Percentiles rank a stretch among this genome's conserved stretches.
Evolutionary conservation across 92 coral and sea anemone species (phyloP).

Genomic region (Ricordea florida): DNA sequence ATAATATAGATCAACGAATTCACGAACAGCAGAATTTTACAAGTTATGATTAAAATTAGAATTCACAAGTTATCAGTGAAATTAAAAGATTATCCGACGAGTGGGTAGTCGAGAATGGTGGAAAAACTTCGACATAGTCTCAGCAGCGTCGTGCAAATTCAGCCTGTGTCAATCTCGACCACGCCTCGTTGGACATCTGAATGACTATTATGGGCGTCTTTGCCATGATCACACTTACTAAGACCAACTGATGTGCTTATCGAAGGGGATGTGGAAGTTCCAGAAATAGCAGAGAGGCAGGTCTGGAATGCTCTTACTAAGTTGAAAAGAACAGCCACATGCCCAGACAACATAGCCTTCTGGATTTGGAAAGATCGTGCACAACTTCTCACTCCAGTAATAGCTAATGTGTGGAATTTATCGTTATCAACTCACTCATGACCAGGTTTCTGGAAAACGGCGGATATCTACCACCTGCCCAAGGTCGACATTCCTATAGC

Average conservation of each 20-base stretch:
- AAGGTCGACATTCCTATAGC: conserved; percentile 1
- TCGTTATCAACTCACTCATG: conserved; percentile 29
- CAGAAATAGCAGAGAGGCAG: background rate
- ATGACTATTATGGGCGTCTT: conserved; percentile 26
- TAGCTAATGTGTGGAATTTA: conserved; percentile 30
- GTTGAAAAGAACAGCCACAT: conserved; percentile 12
- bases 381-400: background rate
- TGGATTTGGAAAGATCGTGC: conserved; percentile 23
- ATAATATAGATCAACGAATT: conserved; percentile 6
- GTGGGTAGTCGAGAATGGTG: conserved; percentile 31
- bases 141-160: conserved; percentile 27
- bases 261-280: conserved; percentile 1
- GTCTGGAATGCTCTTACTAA: conserved; percentile 10
- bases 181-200: conserved; percentile 16
- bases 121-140: conserved; percentile 28
- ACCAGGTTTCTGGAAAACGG: background rate
- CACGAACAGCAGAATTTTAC: background rate
- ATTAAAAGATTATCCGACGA: background rate
- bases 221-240: conserved; percentile 28
- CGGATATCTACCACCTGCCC: no score
- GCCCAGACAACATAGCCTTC: conserved; percentile 16
- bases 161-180: conserved; percentile 25
- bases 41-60: no score
- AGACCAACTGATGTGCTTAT: conserved; percentile 29
- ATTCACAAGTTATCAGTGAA: background rate